These are phyloP conservation scores for Neoitamus cyanurus DNA, from an alignment of 2,888 invertebrate species.

Conservation along the genomic window DNA sequence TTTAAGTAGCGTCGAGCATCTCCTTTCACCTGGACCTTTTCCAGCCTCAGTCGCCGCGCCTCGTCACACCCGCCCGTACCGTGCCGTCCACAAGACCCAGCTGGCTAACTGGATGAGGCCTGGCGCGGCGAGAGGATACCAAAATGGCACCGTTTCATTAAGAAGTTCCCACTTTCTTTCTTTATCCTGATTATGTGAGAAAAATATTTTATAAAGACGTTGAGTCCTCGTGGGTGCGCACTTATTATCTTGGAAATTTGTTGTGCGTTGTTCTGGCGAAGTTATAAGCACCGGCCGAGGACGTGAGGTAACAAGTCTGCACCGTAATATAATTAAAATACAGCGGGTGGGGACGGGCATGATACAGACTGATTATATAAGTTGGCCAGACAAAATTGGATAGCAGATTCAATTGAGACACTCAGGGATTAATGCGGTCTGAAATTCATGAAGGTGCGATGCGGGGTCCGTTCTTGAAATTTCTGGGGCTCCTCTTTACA, in stretches of 20 bases:
- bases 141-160: slow-evolving; percentile 40
- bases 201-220: slow-evolving; percentile 38
- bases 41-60: neutral
- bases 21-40: slow-evolving; percentile 5
- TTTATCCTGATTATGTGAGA: slow-evolving; percentile 41
- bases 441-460: neutral
- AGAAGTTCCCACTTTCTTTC: slow-evolving; percentile 37
- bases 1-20: slow-evolving; percentile 12
- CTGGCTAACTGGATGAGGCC: neutral
- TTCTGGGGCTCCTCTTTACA: neutral
- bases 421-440: neutral
- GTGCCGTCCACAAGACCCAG: neutral
- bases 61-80: neutral
- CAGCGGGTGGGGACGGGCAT: neutral
- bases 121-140: neutral
- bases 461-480: neutral
- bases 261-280: slow-evolving; percentile 24
- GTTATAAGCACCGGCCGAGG: slow-evolving; percentile 20
- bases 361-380: neutral
- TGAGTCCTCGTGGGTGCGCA: neutral
- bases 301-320: slow-evolving; percentile 30
- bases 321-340: slow-evolving; percentile 32
- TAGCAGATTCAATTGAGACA: neutral
- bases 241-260: slow-evolving; percentile 40
- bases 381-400: neutral